Evolutionary conservation across 2,888 invertebrate genomes (phyloP), one percentile per base, ranked within the genome.

Genomic region (Parnassius smintheus): DNA sequence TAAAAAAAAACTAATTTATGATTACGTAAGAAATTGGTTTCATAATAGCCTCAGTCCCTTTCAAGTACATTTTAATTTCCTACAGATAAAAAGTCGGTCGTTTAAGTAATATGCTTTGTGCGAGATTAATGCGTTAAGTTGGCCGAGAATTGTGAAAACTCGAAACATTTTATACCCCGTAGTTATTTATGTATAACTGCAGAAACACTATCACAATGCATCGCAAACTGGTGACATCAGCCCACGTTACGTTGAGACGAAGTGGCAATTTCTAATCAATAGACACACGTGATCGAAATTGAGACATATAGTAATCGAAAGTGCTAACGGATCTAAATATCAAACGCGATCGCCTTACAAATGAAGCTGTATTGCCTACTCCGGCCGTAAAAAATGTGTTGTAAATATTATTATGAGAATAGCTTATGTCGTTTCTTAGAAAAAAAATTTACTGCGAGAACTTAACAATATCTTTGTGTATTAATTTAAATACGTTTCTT

Each of bases 201-300:
- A 55, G 8, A 61, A 64, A 56, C 54, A 56, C 53, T 59, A 62
- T 58, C 64, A 49, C 66, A 62, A 64, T 65, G 68, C 72, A 74
- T 72, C 70, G 71, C 69, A 68, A 66, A 56, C 58, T 56, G 74
- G 72, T 86, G 86, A 88, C 86, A 85, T 86, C 85, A 86, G 75
- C 67, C 22, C 69, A 72, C 75, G 76, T 73, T 66, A 70, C 74
- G 75, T 69, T 72, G 66, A 71, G 68, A 69, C 69, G 65, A 68
- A 75, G 79, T 73, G 73, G 77, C 81, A 83, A 79, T 88, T 88
- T 87, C 87, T 87, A 87, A 87, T 84, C 84, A 82, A 82, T 80
- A 74, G 72, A 70, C 66, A 71, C 51, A 68, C 86, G 85, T 87
- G 86, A 75, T 69, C 75, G 67, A 77, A 78, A 86, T 87, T 75